Percentiles rank a stretch among this genome's conserved stretches.
Evolutionary conservation across 2,797 vertebrate species (phyloP).

Genomic region (Pampus argenteus): DNA sequence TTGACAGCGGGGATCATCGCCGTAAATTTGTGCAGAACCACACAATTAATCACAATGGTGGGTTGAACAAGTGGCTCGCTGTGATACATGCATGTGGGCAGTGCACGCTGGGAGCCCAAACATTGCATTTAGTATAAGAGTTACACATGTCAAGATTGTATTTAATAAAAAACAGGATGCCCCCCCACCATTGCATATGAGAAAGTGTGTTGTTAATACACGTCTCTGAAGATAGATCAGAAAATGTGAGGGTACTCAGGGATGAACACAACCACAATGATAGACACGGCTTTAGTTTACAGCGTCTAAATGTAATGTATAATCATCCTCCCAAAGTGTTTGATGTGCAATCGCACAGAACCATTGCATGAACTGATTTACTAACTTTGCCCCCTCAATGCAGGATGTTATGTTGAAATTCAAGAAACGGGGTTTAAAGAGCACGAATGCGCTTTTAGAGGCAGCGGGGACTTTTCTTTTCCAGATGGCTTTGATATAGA

Average conservation of each 20-base stretch:
- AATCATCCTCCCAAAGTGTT: slow-evolving; percentile 34
- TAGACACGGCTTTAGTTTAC: slow-evolving; percentile 52
- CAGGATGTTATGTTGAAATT: slow-evolving; percentile 52
- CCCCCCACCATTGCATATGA: background rate
- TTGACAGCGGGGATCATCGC: slow-evolving; percentile 52
- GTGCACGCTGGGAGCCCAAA: slow-evolving; percentile 45
- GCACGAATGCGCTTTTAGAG: slow-evolving; percentile 50
- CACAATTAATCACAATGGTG: slow-evolving; percentile 61
- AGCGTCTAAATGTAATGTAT: slow-evolving; percentile 56
- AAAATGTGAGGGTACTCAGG: slow-evolving; percentile 53
- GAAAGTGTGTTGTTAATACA: slow-evolving; percentile 44
- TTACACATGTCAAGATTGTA: slow-evolving; percentile 35
- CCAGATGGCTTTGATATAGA: slow-evolving; percentile 76
- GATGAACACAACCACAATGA: slow-evolving; percentile 55
- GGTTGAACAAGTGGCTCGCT: slow-evolving; percentile 51
- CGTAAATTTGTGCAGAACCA: slow-evolving; percentile 50
- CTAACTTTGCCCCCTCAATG: slow-evolving; percentile 31
- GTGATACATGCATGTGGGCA: slow-evolving; percentile 62
- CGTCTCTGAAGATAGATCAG: slow-evolving; percentile 51
- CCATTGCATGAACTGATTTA: slow-evolving; percentile 54
- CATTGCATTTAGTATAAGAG: slow-evolving; percentile 36
- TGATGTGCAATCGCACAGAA: slow-evolving; percentile 55
- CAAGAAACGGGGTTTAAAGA: slow-evolving; percentile 50
- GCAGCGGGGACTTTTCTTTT: slow-evolving; percentile 58
- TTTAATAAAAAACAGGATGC: slow-evolving; percentile 55